Conservation (phyloP, 1,140 invertebrate species). For the Drosophila insularis region DNA sequence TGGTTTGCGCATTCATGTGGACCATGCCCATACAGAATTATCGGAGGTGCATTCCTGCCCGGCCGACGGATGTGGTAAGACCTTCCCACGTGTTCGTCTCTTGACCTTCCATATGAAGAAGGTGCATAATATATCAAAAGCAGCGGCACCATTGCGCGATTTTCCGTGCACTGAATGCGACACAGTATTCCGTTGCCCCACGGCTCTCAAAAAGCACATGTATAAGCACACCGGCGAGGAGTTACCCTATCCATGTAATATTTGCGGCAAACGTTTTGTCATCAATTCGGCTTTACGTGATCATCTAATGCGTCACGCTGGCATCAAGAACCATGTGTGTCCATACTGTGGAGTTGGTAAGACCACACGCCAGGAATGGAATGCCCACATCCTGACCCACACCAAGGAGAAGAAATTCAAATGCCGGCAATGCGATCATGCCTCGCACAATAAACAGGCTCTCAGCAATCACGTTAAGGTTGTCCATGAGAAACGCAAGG, state of each 20-base stretch:
- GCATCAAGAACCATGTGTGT: conserved; percentile 79
- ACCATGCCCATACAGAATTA: conserved; percentile 73
- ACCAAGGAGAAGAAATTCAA: conserved; percentile 80
- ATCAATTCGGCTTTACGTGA: conserved; percentile 74
- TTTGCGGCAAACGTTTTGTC: conserved; percentile 83
- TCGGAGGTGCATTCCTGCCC: conserved; percentile 69
- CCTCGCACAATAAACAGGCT: conserved; percentile 77
- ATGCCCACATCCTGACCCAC: conserved; percentile 76
- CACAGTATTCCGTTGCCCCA: conserved; percentile 76
- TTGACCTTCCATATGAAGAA: conserved; percentile 79
- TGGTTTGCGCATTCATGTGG: conserved; percentile 73
- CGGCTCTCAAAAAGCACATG: conserved; percentile 83
- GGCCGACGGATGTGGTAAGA: conserved; percentile 70
- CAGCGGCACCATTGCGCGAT: conserved; percentile 60
- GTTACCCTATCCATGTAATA: conserved; percentile 84
- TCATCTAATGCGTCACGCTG: conserved; percentile 77
- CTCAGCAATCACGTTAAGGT: conserved; percentile 74
- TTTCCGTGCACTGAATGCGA: conserved; percentile 76
- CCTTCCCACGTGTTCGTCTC: conserved; percentile 71
- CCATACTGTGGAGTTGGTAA: conserved; percentile 79
- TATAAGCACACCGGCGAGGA: conserved; percentile 84
- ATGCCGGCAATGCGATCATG: conserved; percentile 72
- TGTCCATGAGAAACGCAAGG: conserved; percentile 79
- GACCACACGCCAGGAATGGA: conserved; percentile 78
- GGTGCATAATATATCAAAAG: conserved; percentile 72